Percentiles rank a stretch among this genome's conserved stretches.
Conservation (phyloP, 1,140 invertebrate species). For the Microplitis mediator region DNA sequence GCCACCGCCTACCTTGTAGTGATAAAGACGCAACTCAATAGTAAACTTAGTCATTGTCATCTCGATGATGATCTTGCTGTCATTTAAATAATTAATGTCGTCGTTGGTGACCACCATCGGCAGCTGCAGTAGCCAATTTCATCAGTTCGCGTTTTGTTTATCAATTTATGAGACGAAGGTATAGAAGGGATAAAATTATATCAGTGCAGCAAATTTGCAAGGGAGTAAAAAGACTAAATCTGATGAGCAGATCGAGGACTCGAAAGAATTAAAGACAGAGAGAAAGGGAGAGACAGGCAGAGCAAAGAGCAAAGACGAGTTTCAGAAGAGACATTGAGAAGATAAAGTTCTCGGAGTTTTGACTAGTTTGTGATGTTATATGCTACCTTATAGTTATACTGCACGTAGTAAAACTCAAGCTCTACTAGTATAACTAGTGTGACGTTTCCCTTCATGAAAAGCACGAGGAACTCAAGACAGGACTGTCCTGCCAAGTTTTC, state of each 20-base stretch:
- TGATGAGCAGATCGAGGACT: not conserved
- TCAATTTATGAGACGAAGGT: too few species aligned
- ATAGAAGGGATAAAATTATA: too few species aligned
- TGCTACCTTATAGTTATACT: too few species aligned
- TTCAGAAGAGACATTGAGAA: constrained; percentile 1
- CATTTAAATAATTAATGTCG: not conserved
- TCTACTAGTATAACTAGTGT: not conserved
- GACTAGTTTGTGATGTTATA: constrained; percentile 7
- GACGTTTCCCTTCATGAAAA: not conserved
- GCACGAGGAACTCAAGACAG: not conserved
- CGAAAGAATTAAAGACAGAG: not conserved
- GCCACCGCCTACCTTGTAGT: constrained; percentile 49
- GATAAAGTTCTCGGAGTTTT: not conserved
- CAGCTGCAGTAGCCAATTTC: constrained; percentile 19
- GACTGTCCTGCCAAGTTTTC: not conserved
- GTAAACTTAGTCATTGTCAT: not conserved
- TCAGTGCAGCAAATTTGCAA: too few species aligned
- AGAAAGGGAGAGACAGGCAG: not conserved
- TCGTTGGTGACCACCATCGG: constrained; percentile 29
- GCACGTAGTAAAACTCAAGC: not conserved
- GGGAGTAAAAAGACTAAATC: not conserved
- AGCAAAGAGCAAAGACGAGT: not conserved
- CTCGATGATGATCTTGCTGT: constrained; percentile 24
- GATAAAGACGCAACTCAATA: constrained; percentile 23
- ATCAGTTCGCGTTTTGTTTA: not conserved